phyloP scores from a whole-genome alignment of 1,140 invertebrate species.

The Euglossa dilemma region DNA sequence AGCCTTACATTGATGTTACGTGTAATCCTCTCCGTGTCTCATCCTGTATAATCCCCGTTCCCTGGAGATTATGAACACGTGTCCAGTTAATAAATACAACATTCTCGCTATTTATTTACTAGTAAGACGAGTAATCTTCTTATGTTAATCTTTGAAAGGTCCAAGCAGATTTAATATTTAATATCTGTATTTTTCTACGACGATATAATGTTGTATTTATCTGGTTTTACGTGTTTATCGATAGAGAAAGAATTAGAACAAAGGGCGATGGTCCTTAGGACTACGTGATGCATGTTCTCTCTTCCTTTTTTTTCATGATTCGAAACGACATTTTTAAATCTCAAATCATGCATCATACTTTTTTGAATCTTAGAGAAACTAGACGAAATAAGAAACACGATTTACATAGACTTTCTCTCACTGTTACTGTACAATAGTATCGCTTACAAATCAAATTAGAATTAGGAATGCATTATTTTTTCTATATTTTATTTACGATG shows the following conservation, averaged over 20 bases:
- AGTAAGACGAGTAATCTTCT: background rate
- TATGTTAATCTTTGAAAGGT: background rate
- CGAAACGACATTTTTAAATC: background rate
- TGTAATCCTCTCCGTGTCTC: background rate
- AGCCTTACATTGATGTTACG: constrained; percentile 82
- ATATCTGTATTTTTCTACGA: background rate
- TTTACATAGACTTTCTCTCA: background rate
- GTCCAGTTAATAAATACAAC: background rate
- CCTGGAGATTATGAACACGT: constrained; percentile 9
- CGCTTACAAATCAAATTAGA: constrained; percentile 3
- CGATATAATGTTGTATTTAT: constrained; percentile 27
- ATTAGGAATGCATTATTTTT: constrained; percentile 4
- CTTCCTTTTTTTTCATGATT: background rate
- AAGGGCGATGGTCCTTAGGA: constrained; percentile 17
- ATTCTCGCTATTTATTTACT: background rate
- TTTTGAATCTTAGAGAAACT: no score
- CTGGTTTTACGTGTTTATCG: constrained; percentile 29
- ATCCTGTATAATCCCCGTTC: background rate
- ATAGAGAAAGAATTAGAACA: background rate
- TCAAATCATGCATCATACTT: constrained; percentile 5
- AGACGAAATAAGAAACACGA: background rate
- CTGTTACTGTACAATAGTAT: background rate
- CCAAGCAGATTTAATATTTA: background rate
- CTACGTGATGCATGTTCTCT: background rate
- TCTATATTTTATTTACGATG: background rate